Conservation (phyloP, 1,140 invertebrate species). For the Calliopsis andreniformis region DNA sequence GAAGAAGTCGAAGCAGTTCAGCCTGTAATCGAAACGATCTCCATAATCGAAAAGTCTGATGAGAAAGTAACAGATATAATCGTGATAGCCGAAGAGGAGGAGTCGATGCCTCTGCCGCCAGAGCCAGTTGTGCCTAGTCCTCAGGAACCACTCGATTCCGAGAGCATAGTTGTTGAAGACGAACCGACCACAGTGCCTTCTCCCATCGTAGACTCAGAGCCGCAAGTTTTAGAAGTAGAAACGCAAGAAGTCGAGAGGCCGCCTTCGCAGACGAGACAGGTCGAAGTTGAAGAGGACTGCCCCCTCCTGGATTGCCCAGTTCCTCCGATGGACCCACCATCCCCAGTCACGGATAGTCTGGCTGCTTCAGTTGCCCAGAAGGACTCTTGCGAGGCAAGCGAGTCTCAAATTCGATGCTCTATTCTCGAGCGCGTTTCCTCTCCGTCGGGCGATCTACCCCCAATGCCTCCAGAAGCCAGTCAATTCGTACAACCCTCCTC, state of each 20-base stretch:
- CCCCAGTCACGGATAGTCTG: background rate
- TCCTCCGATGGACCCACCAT: background rate
- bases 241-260: background rate
- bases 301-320: background rate
- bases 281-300: background rate
- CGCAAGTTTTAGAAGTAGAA: background rate
- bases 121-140: slow-evolving; percentile 68
- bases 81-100: slow-evolving; percentile 26
- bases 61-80: background rate
- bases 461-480: slow-evolving; percentile 25
- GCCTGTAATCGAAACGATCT: background rate
- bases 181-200: slow-evolving; percentile 15
- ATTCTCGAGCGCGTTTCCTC: slow-evolving; percentile 28
- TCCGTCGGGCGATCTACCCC: slow-evolving; percentile 47
- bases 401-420: slow-evolving; percentile 9
- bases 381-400: background rate
- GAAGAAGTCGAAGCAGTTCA: background rate
- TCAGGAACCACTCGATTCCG: slow-evolving; percentile 21
- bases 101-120: slow-evolving; percentile 68
- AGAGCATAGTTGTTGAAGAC: slow-evolving; percentile 1
- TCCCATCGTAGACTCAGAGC: background rate
- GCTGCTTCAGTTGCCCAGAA: background rate
- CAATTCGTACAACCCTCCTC: slow-evolving; percentile 27
- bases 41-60: background rate
- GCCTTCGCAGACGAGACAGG: background rate